These are phyloP conservation scores for Crotalus viridis DNA, from an alignment of 2,113 vertebrate species.

Conservation along the genomic window DNA sequence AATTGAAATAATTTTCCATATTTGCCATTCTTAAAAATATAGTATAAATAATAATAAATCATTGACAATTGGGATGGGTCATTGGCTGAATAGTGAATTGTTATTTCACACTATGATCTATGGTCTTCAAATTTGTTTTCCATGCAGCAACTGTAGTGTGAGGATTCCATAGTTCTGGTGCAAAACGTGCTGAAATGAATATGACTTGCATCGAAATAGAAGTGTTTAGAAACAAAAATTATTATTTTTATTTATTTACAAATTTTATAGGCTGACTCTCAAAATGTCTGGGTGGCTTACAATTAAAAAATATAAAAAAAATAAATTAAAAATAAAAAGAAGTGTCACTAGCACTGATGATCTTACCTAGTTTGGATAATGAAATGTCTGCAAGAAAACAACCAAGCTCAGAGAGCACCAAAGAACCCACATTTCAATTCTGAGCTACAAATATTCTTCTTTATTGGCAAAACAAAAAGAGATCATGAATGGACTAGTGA, in stretches of 20 bases:
- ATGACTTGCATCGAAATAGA: neutral
- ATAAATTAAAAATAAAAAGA: neutral
- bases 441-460: neutral
- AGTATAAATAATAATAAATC: neutral
- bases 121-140: neutral
- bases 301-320: neutral
- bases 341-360: neutral
- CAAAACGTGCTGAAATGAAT: neutral
- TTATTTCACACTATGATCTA: neutral
- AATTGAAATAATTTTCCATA: neutral
- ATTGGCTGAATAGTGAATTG: neutral
- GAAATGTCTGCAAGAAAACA: neutral
- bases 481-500: neutral
- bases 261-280: neutral
- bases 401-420: neutral
- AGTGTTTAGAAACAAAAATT: neutral
- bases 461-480: neutral
- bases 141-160: neutral
- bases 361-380: neutral
- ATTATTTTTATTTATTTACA: neutral
- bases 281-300: neutral
- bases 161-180: neutral
- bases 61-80: neutral
- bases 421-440: too few relatives aligned
- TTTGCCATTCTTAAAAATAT: neutral